phyloP scores from a whole-genome alignment of 1,140 invertebrate species.

The Leptestheria dahalacensis region DNA sequence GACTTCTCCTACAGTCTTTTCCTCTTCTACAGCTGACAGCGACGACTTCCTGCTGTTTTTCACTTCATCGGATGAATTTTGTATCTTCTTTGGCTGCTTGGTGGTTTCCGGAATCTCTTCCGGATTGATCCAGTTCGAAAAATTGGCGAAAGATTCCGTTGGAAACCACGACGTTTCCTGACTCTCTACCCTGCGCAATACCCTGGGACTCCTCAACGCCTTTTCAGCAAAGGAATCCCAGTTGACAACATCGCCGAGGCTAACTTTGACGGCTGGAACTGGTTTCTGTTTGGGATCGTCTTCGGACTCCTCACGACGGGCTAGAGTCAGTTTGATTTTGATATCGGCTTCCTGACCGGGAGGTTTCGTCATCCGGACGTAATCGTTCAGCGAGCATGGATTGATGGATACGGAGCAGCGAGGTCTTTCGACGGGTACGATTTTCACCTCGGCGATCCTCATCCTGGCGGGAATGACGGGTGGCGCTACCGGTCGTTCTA shows the following conservation, averaged over 20 bases:
- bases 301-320: slow-evolving; percentile 11
- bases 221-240: slow-evolving; percentile 27
- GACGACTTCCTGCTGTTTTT: neutral
- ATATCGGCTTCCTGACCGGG: slow-evolving; percentile 17
- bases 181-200: slow-evolving; percentile 20
- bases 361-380: slow-evolving; percentile 24
- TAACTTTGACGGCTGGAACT: neutral
- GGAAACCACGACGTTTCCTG: neutral
- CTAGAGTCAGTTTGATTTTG: slow-evolving; percentile 23
- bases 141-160: slow-evolving; percentile 19
- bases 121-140: slow-evolving; percentile 61
- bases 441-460: slow-evolving; percentile 49
- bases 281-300: neutral
- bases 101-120: slow-evolving; percentile 64
- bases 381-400: slow-evolving; percentile 60
- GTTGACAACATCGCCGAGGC: slow-evolving; percentile 15
- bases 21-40: neutral
- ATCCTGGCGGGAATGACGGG: slow-evolving; percentile 65
- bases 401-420: slow-evolving; percentile 67
- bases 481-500: slow-evolving; percentile 60
- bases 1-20: no score
- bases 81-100: slow-evolving; percentile 44
- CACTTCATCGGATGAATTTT: neutral
- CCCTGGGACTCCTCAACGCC: slow-evolving; percentile 32
- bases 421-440: slow-evolving; percentile 70